Evolutionary conservation across 92 coral and sea anemone species (phyloP), one percentile per base, ranked within the genome.

Genomic region (Phenganax stokvisi): DNA sequence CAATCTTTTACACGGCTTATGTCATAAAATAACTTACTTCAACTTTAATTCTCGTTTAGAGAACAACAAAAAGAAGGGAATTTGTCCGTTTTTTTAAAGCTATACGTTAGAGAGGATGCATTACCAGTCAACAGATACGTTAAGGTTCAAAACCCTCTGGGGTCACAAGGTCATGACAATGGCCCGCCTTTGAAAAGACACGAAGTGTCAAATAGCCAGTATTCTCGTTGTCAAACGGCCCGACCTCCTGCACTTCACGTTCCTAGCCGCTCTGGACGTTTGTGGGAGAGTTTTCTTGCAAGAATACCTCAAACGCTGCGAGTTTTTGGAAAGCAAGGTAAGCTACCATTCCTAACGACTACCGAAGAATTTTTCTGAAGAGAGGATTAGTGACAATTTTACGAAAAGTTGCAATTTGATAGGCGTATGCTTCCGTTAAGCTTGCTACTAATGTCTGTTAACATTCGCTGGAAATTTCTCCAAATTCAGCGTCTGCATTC

Each of bases 121-220:
- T 57, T 64, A 17, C 56, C 1, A 76, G 71, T 28, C 17, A 51
- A 59, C 81, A 76, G 81, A 76, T 57, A n/a, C 44, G 70, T 51
- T 76, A 30, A 59, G 37, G 25, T 11, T 31, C 47, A 27, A 3
- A 60, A 27, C 56, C 81, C 9, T 55, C 44, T 20, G 69, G 70
- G 81, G 81, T 76, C 81, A 76, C 11, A 9, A 75, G 80, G 81
- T 59, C 69, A 57, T 15, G 25, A 59, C 67, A 76, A 57, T 30
- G 58, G 70, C 81, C 81, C 81, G 81, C 81, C 81, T 76, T 31
- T 76, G 81, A 57, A 30, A 68, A 9, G 81, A 20, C 10, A 55
- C 54, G 10, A 57, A 37, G 56, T 76, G 69, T 76, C 81, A 76
- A n/a, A 64, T 76, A 28, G 70, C 81, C 17, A 10, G 16, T 17